Evolutionary conservation across 2,888 invertebrate species (phyloP), one percentile per base, ranked within the genome.

Genomic region (Rhagonycha lutea): DNA sequence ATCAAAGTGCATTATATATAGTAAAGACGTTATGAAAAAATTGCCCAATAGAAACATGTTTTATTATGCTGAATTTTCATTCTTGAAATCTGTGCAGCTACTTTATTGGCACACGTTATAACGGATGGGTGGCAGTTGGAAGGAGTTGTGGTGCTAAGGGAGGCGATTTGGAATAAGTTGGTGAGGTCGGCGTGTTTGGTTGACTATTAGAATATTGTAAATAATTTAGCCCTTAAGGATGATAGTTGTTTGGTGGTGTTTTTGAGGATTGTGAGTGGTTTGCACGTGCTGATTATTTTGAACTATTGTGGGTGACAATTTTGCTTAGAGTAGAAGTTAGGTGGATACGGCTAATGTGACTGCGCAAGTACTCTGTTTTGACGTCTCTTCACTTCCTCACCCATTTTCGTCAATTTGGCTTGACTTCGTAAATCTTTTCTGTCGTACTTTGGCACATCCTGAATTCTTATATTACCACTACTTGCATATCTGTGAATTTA

Each of bases 351-450:
- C 47, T 82, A 82, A 71, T 81, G 81, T 61, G 84, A 82, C 47
- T 87, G 87, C 71, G 87, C 87, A 32, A 81, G 69, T 2, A 82
- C 79, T 61, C 89, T 87, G 79, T 89, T 90, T 80, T 90, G 90
- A 14, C 93, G 86, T 68, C 94, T 88, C 76, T 93, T 87, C 10
- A 94, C 92, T 85, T 96, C 95, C 83, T 96, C 95, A 3, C 94
- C 92, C 94, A 95, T 94, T 87, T 95, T 95, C 4, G 92, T 92
- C 75, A 95, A 88, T 85, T 95, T 93, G 0, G 93, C 93, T 63
- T 90, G 88, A 1, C 92, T 90, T 26, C 87, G 80, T 32, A 86
- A 65, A 63, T 81, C 79, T 70, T 80, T 78, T 61, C 78, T 69
- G 9, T 78, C 79, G 76, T 83, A 73, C 73, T 83, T 83, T 28